Evolutionary conservation across 2,797 vertebrate species (phyloP), one percentile per base, ranked within the genome.

Genomic region (Poecile montanus): DNA sequence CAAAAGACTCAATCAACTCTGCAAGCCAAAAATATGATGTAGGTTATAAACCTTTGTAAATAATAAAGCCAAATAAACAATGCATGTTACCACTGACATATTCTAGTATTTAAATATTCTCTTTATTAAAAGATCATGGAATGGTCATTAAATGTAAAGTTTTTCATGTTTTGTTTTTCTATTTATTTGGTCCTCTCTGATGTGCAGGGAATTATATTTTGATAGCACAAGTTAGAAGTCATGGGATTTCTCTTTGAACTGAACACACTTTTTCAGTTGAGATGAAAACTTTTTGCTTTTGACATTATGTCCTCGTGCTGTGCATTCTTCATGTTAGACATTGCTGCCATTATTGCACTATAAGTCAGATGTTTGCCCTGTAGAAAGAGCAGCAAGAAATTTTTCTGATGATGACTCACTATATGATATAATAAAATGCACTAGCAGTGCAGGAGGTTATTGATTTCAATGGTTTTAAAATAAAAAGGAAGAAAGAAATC

Each of bases 391-490:
- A 90, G 9, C 17, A 45, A 72, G 74, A 71, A 10, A 0, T 63
- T 48, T 82, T 72, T 94, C 94, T 87, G 7, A 25, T 57, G 26
- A 19, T 76, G 13, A 40, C 34, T 87, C 74, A 65, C 6, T 78
- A n/a, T 66, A 57, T 30, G 15, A 77, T 68, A 53, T 22, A 93
- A 89, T 68, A 82, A 91, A 87, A 91, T 22, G 7, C 44, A 58
- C 9, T 44, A 19, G 9, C 4, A 51, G 26, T 34, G 32, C 34
- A 82, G 40, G 25, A 74, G 17, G 9, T 71, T 77, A 89, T 81
- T 81, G 30, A 51, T 93, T 90, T 88, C 36, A 85, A 27, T 44
- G 16, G 7, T 17, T 93, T 90, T 82, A 71, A 91, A 84, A 63
- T 17, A 68, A 82, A 88, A 89, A 73, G 6, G n/a, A 92, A 51